phyloP scores from a whole-genome alignment of 1,140 invertebrate genomes.

The Andrena cerasifolii region DNA sequence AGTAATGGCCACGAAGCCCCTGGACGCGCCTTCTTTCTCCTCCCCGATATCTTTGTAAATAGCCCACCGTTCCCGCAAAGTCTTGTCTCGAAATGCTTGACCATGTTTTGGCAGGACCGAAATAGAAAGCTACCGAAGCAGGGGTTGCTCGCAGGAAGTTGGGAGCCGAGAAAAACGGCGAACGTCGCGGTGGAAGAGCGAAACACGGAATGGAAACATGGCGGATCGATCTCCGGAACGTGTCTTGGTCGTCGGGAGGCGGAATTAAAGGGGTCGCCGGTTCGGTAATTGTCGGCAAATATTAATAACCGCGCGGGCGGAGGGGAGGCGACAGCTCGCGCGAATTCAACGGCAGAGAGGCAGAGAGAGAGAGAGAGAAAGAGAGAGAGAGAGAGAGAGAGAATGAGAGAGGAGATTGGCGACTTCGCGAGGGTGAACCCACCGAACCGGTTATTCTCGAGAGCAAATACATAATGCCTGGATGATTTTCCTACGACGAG shows the following conservation, averaged over 20 bases:
- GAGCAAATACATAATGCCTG: conserved; percentile 83
- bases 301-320: conserved; percentile 79
- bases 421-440: conserved; percentile 73
- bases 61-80: conserved; percentile 17
- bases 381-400: conserved; percentile 66
- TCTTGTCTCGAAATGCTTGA: too few species aligned
- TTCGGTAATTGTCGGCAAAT: conserved; percentile 82
- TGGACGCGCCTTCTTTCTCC: conserved; percentile 21
- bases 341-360: conserved; percentile 51
- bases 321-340: conserved; percentile 55
- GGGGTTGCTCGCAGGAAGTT: too few species aligned
- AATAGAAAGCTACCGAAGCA: too few species aligned
- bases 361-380: not conserved
- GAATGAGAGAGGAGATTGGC: conserved; percentile 39
- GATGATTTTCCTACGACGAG: conserved; percentile 76
- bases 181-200: conserved; percentile 1
- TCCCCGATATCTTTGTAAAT: not conserved
- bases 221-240: conserved; percentile 70
- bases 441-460: conserved; percentile 80
- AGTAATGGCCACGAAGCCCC: conserved; percentile 49
- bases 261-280: conserved; percentile 79
- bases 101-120: too few species aligned
- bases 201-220: conserved; percentile 7
- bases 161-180: not conserved
- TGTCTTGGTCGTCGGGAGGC: conserved; percentile 72